phyloP scores from a whole-genome alignment of 2,888 invertebrate genomes.

The Euzetes globulus region DNA sequence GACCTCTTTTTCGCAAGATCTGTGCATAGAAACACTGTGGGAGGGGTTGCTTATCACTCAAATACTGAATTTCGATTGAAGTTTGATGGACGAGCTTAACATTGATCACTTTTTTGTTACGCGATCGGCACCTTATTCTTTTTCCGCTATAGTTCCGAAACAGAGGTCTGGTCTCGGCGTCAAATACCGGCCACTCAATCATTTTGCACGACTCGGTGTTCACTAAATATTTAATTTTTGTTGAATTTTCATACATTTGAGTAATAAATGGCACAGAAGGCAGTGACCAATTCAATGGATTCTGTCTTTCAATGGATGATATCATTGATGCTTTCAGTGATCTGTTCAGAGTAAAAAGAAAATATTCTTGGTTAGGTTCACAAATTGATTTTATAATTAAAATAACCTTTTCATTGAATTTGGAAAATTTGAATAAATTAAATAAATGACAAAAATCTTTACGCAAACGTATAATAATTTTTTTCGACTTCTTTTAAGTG shows the following conservation, averaged over 20 bases:
- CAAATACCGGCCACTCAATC: constrained; percentile 32
- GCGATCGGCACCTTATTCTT: background rate
- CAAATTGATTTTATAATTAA: background rate
- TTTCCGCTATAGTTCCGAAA: constrained; percentile 10
- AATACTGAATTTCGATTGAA: background rate
- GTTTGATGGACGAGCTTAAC: constrained; percentile 27
- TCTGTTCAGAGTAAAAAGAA: background rate
- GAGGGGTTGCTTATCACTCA: background rate
- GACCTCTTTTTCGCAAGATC: background rate
- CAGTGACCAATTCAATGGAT: background rate
- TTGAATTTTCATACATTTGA: background rate
- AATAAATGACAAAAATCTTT: background rate
- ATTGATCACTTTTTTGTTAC: background rate
- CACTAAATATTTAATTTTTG: constrained; percentile 20
- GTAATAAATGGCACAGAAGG: background rate
- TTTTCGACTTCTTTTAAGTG: no score
- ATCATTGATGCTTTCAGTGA: background rate
- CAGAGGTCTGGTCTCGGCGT: constrained; percentile 29
- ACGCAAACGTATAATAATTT: no score
- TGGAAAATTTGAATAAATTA: background rate
- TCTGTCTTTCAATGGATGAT: background rate
- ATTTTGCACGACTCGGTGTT: constrained; percentile 18
- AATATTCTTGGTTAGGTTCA: background rate
- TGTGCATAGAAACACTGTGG: background rate
- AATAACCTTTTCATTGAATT: no score